Base-by-base conservation (phyloP, 2,888 invertebrate species). In the Hypolimnas misippus region DNA sequence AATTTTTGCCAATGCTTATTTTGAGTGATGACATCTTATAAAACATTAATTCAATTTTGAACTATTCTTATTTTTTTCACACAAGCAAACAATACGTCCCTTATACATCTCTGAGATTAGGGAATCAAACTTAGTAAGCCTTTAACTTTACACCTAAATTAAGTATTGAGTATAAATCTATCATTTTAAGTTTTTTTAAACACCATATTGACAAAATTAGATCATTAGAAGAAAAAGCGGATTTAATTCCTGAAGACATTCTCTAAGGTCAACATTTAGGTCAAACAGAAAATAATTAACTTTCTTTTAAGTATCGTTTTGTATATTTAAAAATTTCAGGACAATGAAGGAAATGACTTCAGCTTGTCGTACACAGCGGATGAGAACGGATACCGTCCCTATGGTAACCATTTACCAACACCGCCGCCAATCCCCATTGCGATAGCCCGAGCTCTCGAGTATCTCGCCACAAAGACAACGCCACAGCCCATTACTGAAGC, bases 341-440 rank as follows among this genome's bases (percentile, higher is more conserved):
- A 84, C 17, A 82, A 85, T 50, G 89, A 93, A 2, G 93, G 93
- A 14, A 88, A 89, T 8, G 87, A 91, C 57, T 84, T 87, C 75
- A 91, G 86, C 35, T 72, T 93, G 8, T 81, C 89, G 12, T 93
- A 93, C 73, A 92, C 91, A 38, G 93, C 93, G 14, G 93, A 93
- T 66, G 93, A 93, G 70, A 87, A 87, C 49, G 92, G 92, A 0
- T 93, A 91, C 71, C 83, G 89, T n/a, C 89, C 92, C 1, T 72
- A 84, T 1, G 92, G 91, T 0, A 89, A 81, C 4, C 93, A 93
- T 70, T 74, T 93, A n/a, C 92, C 92, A 0, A 92, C 92, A 0
- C 84, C 92, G 0, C 92, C 92, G 0, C 92, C 92, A 4, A 86
- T 93, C 14, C 94, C 94, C 6, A 89, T 87, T 3, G 93, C 88